Evolutionary conservation across 2,113 vertebrate species (phyloP), one percentile per base, ranked within the genome.

Genomic region (Amblyornis subalaris): DNA sequence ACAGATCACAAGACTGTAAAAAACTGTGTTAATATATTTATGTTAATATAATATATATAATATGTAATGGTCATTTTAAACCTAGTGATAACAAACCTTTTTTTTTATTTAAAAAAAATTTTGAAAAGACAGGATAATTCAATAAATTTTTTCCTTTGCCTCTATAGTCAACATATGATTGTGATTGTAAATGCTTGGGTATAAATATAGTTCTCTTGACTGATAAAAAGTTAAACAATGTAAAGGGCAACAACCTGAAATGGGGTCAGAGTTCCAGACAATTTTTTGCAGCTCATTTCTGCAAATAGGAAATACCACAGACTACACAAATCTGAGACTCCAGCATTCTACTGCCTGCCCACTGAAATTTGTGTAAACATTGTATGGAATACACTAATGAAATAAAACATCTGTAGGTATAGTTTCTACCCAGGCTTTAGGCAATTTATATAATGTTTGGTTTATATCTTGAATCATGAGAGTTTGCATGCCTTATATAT

Each of bases 221-320:
- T 85, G 64, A 25, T 74, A 28, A 75, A 76, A 89, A 25, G 29
- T 42, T 84, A 75, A 87, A 74, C 22, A 69, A 50, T 72, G 14
- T 65, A 78, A 76, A 92, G 58, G 6, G 3, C 47, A 91, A 80
- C 54, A 83, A 85, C 42, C 28, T 74, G 54, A 92, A 91, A 81
- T 31, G 50, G 22, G 26, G 19, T 76, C 88, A 73, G 61, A 58
- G 33, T 82, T 94, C 54, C 81, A 76, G 47, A 35, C 54, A 35
- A 62, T 55, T 76, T 76, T 94, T 94, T 87, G 33, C 45, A 70
- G 28, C 38, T 65, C n/a, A 92, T 76, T 82, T 94, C 44, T 87
- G 67, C 26, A 75, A 94, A 85, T n/a, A 93, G 71, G 70, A 95
- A 96, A 70, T 91, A 40, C 28, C 50, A 67, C 31, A 76, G 67